Base-by-base conservation (phyloP, 2,797 vertebrate species). In the Paguma larvata region DNA sequence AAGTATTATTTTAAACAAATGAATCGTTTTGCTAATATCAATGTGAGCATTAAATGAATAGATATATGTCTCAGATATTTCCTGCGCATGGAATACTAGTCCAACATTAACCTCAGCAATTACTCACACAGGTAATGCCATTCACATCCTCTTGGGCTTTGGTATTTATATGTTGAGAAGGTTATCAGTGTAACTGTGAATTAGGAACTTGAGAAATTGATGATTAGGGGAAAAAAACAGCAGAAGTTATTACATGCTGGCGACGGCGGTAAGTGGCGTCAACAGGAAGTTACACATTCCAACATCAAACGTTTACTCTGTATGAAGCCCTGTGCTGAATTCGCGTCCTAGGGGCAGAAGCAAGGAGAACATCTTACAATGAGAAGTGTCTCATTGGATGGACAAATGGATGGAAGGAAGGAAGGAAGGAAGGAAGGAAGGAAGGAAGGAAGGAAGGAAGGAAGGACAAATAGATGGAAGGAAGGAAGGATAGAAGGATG, bases 1-100 rank as follows among this genome's bases (percentile, higher is more conserved):
- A 79, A 83, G 56, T 30, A 59, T 80, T 34, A 67, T 44, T 87
- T 77, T 94, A 87, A 92, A 78, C 46, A 85, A 80, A 77, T 70
- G 75, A 75, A 80, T 92, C 48, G 63, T 30, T 63, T 68, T 85
- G n/a, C 70, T 3, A 15, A 77, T 46, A 65, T 14, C 23, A n/a
- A 34, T 19, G 8, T n/a, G 51, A 86, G 19, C 32, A 53, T 65
- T 44, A 82, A 68, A 70, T 38, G 30, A 75, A 53, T 41, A 46
- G 59, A 53, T 62, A 23, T 0, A 0, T 72, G 27, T 46, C 1
- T 87, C 80, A 72, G 6, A 65, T n/a, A 67, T n/a, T 80, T 86
- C 67, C 89, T 73, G 3, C 41, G 27, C 73, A 7, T 46, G 21
- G 23, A 56, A 18, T n/a, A 18, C 21, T 59, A 51, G 62, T 73